Percentiles rank a stretch among this genome's conserved stretches.
phyloP scores from a whole-genome alignment of 2,113 vertebrate genomes.

The Montifringilla adamsi region DNA sequence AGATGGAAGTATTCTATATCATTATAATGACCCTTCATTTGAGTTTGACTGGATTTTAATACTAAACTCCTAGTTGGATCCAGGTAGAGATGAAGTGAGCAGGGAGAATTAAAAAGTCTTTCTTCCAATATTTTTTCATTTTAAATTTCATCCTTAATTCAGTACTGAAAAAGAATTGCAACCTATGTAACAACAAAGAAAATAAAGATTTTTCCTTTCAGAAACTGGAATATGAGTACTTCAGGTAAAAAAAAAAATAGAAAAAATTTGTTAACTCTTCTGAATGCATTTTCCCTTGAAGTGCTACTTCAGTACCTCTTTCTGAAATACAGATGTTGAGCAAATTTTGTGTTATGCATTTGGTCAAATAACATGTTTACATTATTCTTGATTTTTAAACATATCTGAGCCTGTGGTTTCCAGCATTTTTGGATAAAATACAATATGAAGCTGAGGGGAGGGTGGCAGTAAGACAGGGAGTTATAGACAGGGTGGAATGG shows the following conservation, averaged over 20 bases:
- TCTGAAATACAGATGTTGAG: background rate
- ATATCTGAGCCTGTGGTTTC: background rate
- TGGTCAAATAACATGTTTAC: background rate
- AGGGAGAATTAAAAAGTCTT: background rate
- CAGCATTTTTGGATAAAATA: background rate
- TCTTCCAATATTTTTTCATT: background rate
- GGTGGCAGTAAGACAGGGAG: fast-evolving
- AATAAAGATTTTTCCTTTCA: background rate
- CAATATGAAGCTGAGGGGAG: fast-evolving
- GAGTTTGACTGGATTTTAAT: background rate
- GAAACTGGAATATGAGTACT: background rate
- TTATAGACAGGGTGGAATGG: background rate
- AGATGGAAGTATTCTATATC: background rate
- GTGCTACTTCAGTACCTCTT: background rate
- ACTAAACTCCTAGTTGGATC: background rate
- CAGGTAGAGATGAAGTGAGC: background rate
- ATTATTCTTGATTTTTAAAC: background rate
- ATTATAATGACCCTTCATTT: background rate
- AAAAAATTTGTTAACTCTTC: fast-evolving
- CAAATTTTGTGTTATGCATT: background rate
- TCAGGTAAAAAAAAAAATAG: background rate
- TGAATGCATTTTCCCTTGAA: background rate
- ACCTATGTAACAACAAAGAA: background rate
- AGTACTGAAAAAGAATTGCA: background rate
- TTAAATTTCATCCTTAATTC: background rate